These are phyloP conservation scores for Paratilapia polleni DNA, from an alignment of 2,113 vertebrate genomes.

Conservation along the genomic window DNA sequence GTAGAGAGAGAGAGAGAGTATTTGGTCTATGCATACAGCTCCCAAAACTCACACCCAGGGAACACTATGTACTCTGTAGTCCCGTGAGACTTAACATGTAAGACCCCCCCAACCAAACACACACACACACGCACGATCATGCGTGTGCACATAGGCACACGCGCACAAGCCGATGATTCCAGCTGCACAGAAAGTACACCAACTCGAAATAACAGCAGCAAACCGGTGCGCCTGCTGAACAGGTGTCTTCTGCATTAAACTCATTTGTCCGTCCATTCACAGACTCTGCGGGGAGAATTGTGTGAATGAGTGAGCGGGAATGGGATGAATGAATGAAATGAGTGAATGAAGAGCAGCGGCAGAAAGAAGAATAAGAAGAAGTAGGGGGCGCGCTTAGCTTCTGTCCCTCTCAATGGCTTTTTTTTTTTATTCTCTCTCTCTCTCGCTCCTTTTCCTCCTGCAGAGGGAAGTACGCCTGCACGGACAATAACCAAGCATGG, in stretches of 20 bases:
- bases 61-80: constrained; percentile 62
- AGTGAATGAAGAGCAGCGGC: constrained; percentile 54
- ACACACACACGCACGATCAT: neutral
- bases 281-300: constrained; percentile 23
- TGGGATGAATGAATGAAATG: constrained; percentile 57
- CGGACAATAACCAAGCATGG: constrained; percentile 52
- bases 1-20: neutral
- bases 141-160: neutral
- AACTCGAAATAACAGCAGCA: neutral
- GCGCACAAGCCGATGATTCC: constrained; percentile 1
- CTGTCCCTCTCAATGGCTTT: constrained; percentile 45
- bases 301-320: constrained; percentile 63
- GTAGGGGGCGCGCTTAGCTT: constrained; percentile 20
- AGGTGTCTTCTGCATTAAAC: constrained; percentile 29
- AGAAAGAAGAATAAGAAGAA: neutral
- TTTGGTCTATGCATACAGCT: constrained; percentile 55
- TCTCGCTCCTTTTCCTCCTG: neutral
- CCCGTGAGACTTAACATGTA: constrained; percentile 38
- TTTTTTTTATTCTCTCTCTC: too few species aligned
- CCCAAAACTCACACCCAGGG: constrained; percentile 63
- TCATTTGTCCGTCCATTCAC: constrained; percentile 59
- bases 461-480: constrained; percentile 55
- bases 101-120: neutral
- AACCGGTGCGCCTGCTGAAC: neutral
- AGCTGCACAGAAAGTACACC: neutral